Evolutionary conservation across 1,140 invertebrate genomes (phyloP), one percentile per base, ranked within the genome.

Genomic region (Euglossa dilemma): DNA sequence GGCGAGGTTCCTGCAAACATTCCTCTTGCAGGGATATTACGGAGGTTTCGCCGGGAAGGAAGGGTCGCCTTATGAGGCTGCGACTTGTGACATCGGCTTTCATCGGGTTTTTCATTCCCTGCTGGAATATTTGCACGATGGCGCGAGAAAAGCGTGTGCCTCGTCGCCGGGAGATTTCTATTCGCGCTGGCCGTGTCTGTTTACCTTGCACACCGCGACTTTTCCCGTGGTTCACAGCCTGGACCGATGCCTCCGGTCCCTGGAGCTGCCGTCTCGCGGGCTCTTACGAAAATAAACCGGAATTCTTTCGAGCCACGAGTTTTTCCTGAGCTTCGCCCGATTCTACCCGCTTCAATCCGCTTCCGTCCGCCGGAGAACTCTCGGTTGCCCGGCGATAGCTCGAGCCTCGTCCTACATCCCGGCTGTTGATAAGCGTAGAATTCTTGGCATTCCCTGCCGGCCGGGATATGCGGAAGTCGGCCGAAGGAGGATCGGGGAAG

Each of bases 231-330:
- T 67, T 69, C 47, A 75, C n/a, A 36, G 25, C 16, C 23, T 28
- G 47, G 36, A 47, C 74, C 36, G 75, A 66, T 56, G 57, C 25
- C 47, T 2, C 57, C n/a, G 3, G 43, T n/a, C n/a, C 16, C 25
- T 9, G 59, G 20, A 64, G 52, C 69, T 47, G n/a, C 23, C 43
- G 1, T 36, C 36, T 36, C 47, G 25, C 18, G 56, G 12, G 18
- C 47, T 54, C 66, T 83, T 78, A 70, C 61, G 74, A 83, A 83
- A 83, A 83, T 83, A 76, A 83, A 66, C 80, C 47, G 56, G 47
- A 45, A 70, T 76, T 77, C 66, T 70, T 61, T 78, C 74, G 12
- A 56, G 45, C 45, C 66, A n/a, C 64, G 45, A 70, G 20, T 45
- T 77, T 70, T 63, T 54, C 28, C 28, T n/a, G 18, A 23, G 1